These are phyloP conservation scores for Maniola hyperantus DNA, from an alignment of 2,888 invertebrate genomes.

Conservation along the genomic window DNA sequence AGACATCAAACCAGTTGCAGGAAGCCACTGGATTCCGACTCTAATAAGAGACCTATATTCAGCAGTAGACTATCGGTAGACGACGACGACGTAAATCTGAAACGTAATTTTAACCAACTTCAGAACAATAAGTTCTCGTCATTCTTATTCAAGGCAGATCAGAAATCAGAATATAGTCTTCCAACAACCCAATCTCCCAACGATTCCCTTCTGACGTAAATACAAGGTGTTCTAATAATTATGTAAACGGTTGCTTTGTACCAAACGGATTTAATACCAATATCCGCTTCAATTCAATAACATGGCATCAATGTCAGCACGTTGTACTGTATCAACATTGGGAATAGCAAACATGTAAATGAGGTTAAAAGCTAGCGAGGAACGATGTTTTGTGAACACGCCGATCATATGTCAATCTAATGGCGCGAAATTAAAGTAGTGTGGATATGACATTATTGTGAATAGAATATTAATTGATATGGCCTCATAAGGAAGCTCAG, in stretches of 20 bases:
- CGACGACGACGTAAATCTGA: no score
- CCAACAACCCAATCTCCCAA: neutral
- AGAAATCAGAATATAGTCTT: neutral
- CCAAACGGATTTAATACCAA: constrained; percentile 26
- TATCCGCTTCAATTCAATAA: constrained; percentile 49
- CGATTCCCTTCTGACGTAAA: constrained; percentile 1
- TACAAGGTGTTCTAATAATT: constrained; percentile 1
- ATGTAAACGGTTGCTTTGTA: constrained; percentile 28
- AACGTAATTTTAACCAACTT: no score
- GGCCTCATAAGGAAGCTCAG: no score
- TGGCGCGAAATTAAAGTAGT: neutral
- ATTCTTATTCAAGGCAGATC: no score
- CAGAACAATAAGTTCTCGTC: no score
- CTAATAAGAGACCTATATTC: no score
- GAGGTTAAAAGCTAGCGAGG: constrained; percentile 72
- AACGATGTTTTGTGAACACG: constrained; percentile 66
- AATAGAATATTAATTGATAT: no score
- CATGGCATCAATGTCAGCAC: constrained; percentile 57
- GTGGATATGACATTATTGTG: constrained; percentile 1
- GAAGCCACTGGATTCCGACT: no score
- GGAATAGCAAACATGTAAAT: constrained; percentile 49
- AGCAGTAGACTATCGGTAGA: no score
- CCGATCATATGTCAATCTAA: constrained; percentile 47
- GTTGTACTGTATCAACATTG: constrained; percentile 58
- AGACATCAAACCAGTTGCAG: no score